These are phyloP conservation scores for Periparus ater DNA, from an alignment of 2,797 vertebrate genomes.

Conservation along the genomic window DNA sequence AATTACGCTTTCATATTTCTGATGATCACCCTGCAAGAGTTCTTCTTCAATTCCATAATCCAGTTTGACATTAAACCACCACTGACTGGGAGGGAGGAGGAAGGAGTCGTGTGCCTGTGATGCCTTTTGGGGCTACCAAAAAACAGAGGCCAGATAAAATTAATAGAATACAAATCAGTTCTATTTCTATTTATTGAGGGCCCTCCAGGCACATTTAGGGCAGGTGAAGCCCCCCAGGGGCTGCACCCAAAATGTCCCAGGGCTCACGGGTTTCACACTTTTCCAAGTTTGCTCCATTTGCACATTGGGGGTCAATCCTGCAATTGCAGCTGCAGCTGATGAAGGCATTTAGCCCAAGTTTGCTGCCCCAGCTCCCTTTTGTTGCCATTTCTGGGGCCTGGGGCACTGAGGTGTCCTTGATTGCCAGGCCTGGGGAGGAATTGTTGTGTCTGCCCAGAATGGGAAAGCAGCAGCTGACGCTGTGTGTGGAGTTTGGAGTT, in stretches of 20 bases:
- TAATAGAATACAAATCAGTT: background rate
- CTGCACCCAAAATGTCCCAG: background rate
- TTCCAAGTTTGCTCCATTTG: background rate
- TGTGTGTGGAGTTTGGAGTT: background rate
- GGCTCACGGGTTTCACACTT: background rate
- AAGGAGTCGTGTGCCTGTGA: background rate
- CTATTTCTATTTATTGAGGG: rapidly evolving
- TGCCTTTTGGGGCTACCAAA: background rate
- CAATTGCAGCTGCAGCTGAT: background rate
- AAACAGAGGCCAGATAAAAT: rapidly evolving
- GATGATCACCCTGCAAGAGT: background rate
- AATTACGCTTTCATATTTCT: background rate
- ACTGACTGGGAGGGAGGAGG: background rate
- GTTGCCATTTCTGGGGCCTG: too few species aligned
- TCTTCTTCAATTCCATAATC: background rate
- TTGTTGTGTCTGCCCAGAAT: too few species aligned
- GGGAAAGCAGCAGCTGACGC: too few species aligned
- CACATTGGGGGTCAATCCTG: background rate
- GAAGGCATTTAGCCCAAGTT: too few species aligned
- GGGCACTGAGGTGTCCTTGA: too few species aligned
- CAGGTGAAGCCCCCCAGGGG: background rate
- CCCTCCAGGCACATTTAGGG: background rate
- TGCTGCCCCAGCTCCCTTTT: too few species aligned
- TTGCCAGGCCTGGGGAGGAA: too few species aligned
- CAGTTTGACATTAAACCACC: background rate